These are phyloP conservation scores for Acronicta psi DNA, from an alignment of 2,888 invertebrate genomes.

Conservation along the genomic window DNA sequence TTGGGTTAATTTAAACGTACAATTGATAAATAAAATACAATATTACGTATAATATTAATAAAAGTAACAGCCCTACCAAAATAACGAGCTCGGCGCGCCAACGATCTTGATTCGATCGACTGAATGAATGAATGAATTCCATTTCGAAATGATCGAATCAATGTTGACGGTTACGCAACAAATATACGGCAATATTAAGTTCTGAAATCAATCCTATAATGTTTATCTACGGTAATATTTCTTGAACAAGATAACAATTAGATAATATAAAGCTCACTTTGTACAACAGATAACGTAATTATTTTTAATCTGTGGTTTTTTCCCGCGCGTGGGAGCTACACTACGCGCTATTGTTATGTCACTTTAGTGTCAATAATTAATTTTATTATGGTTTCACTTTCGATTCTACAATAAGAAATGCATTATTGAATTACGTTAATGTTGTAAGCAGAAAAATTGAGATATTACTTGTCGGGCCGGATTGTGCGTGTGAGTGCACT, in stretches of 20 bases:
- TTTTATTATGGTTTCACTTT: slow-evolving; percentile 52
- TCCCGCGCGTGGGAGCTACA: slow-evolving; percentile 50
- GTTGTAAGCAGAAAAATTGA: slow-evolving; percentile 8
- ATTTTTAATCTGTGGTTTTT: slow-evolving; percentile 57
- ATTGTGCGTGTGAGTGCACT: not conserved
- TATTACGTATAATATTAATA: no score
- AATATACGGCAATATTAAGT: slow-evolving; percentile 37
- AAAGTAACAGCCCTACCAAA: slow-evolving; percentile 46
- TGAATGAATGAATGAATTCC: slow-evolving; percentile 59
- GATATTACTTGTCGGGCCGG: slow-evolving; percentile 2
- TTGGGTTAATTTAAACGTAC: no score
- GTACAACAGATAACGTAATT: slow-evolving; percentile 54
- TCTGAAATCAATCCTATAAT: slow-evolving; percentile 52
- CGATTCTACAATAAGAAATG: slow-evolving; percentile 31
- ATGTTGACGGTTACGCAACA: slow-evolving; percentile 50
- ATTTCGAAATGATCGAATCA: slow-evolving; percentile 59
- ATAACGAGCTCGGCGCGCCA: slow-evolving; percentile 41
- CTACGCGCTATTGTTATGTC: slow-evolving; percentile 55
- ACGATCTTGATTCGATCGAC: slow-evolving; percentile 42
- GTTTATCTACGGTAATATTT: slow-evolving; percentile 48
- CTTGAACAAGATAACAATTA: slow-evolving; percentile 50
- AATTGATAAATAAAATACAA: no score
- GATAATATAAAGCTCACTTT: slow-evolving; percentile 44
- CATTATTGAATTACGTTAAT: slow-evolving; percentile 33
- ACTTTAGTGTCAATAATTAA: slow-evolving; percentile 56